Evolutionary conservation across 2,888 invertebrate species (phyloP), one percentile per base, ranked within the genome.

Genomic region (Eristalis arbustorum): DNA sequence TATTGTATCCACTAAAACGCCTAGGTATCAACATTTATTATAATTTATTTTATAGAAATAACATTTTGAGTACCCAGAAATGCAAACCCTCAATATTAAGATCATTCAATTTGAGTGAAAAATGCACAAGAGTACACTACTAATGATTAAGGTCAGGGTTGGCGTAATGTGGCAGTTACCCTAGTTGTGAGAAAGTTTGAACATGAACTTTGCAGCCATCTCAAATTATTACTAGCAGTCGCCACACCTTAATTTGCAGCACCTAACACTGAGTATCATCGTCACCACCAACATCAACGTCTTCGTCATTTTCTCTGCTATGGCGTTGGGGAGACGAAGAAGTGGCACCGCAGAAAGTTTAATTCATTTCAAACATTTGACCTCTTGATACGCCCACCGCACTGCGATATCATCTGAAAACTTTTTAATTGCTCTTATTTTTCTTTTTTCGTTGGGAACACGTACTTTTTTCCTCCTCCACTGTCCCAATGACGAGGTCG

Each of bases 301-400:
- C n/a, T 3, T 42, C 42, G 14, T 42, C n/a, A n/a, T 42, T 42
- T 42, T 42, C 14, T 13, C 5, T 14, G 42, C 2, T n/a, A n/a
- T n/a, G 34, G 59, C 37, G 42, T 72, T 31, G 69, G 8, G 59
- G 42, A 14, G 59, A 34, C n/a, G 64, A 84, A 6, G 76, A 76
- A 72, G 77, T 85, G 74, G 77, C 74, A 74, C 77, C 73, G 63
- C 87, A 82, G 78, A 78, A 87, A 87, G 78, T 87, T 87, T 78
- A 87, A 87, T 87, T 82, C 78, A 78, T 82, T 87, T 78, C 82
- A 87, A 87, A 87, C 87, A 87, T 83, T 82, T 78, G 78, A 82
- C 72, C 82, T 87, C 82, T 82, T 82, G 78, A 82, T 85, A 78
- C 85, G 77, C 85, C 77, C 82, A 78, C 75, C 78, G 74, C 74